Base-by-base conservation (phyloP, 2,888 invertebrate genomes). In the Agriopis leucophaearia region DNA sequence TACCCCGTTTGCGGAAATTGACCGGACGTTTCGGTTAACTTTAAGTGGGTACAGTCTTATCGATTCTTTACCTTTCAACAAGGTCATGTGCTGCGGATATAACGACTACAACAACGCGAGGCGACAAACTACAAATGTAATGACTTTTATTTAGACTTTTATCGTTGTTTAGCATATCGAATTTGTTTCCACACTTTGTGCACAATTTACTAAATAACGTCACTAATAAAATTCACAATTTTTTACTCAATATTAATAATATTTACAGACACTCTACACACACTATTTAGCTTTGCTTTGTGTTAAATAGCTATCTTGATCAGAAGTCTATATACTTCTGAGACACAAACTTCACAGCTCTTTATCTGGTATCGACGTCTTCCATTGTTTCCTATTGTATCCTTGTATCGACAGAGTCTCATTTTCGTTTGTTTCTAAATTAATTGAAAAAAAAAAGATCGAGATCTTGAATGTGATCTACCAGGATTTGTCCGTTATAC, bases 401-500 rank as follows among this genome's bases (percentile, higher is more conserved):
- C 67, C 36, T 67, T 67, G 67, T 67, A 63, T 67, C 67, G 57
- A 54, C 52, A 36, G 9, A 27, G 48, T 48, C 58, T 63, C 62
- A 64, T 64, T 74, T 77, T 76, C 66, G 73, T 74, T 78, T 81
- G 79, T 80, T 74, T 71, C 75, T 79, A 77, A 81, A 83, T 85
- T 84, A 84, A 84, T 84, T 83, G 79, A 80, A 84, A 82, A 82
- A 51, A 85, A 85, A 81, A 66, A 64, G 65, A 83, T 83, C 81
- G 79, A 85, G 83, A 83, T 85, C 83, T 84, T 80, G 78, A 84
- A 82, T 82, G 85, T 85, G 87, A 90, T 90, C 87, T 88, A 81
- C 84, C 84, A 85, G 89, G 87, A 88, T 91, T 90, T 89, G 84
- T 75, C 83, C 81, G 82, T 87, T 88, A 85, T 87, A 87, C 88